Conservation (phyloP, 2,797 vertebrate species). For the Chiloscyllium punctatum region DNA sequence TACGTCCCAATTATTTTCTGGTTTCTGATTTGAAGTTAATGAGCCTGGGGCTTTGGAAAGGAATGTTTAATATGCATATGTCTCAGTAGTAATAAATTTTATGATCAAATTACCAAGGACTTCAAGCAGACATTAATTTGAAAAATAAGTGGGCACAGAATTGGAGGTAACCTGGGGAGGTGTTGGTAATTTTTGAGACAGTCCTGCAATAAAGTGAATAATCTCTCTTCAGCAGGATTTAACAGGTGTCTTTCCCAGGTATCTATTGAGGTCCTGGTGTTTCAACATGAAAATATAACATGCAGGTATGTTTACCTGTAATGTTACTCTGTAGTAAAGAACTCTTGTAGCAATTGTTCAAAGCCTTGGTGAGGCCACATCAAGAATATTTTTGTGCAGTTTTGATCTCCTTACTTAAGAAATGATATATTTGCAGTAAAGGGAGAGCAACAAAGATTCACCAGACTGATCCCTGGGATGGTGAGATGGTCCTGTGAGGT, state of each 20-base stretch:
- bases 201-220: no score
- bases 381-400: no score
- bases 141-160: not conserved
- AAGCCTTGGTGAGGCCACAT: no score
- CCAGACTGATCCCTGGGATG: no score
- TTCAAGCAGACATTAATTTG: not conserved
- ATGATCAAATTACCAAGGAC: not conserved
- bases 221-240: not conserved
- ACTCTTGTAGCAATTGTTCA: no score
- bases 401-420: no score
- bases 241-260: not conserved
- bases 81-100: not conserved
- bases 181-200: not conserved
- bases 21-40: not conserved
- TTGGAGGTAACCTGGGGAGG: not conserved
- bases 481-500: no score
- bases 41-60: not conserved
- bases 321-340: no score
- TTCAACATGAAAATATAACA: no score
- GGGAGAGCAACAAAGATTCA: no score
- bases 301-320: no score
- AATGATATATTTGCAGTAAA: no score
- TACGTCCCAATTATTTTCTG: not conserved
- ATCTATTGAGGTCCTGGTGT: not conserved
- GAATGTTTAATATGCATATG: not conserved